phyloP scores from a whole-genome alignment of 2,888 invertebrate species.

The Coleophora flavipennella region DNA sequence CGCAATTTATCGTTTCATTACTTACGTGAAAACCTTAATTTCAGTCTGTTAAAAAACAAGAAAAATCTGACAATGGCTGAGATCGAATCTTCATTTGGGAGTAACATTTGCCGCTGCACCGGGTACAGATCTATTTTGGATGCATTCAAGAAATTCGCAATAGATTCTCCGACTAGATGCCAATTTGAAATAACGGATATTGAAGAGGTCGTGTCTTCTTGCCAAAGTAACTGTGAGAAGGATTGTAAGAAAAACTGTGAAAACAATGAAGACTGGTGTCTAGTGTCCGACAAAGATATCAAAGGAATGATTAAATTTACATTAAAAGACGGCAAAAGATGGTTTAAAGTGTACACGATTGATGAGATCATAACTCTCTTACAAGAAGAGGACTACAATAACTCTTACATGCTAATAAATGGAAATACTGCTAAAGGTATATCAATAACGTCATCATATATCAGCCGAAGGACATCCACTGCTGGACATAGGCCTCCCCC shows the following conservation, averaged over 20 bases:
- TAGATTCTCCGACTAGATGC: constrained; percentile 54
- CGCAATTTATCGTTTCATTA: too few species aligned
- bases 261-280: not conserved
- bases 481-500: too few species aligned
- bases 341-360: constrained; percentile 61
- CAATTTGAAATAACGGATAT: not conserved
- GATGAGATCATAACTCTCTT: constrained; percentile 36
- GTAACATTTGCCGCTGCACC: constrained; percentile 86
- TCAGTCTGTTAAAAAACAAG: constrained; percentile 23
- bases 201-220: not conserved
- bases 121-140: constrained; percentile 85
- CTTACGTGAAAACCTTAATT: too few species aligned
- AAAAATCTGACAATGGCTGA: constrained; percentile 70
- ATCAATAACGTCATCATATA: too few species aligned
- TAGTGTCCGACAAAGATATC: not conserved
- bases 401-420: constrained; percentile 75
- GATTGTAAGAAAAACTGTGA: not conserved
- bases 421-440: constrained; percentile 79
- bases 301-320: constrained; percentile 26
- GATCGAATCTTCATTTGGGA: constrained; percentile 81
- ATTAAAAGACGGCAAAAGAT: constrained; percentile 42
- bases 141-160: constrained; percentile 81
- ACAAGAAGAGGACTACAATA: not conserved
- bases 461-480: too few species aligned
- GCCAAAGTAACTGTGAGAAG: not conserved